Base-by-base conservation (phyloP, 2,888 invertebrate species). In the Ashinkailepas kermadecensis region DNA sequence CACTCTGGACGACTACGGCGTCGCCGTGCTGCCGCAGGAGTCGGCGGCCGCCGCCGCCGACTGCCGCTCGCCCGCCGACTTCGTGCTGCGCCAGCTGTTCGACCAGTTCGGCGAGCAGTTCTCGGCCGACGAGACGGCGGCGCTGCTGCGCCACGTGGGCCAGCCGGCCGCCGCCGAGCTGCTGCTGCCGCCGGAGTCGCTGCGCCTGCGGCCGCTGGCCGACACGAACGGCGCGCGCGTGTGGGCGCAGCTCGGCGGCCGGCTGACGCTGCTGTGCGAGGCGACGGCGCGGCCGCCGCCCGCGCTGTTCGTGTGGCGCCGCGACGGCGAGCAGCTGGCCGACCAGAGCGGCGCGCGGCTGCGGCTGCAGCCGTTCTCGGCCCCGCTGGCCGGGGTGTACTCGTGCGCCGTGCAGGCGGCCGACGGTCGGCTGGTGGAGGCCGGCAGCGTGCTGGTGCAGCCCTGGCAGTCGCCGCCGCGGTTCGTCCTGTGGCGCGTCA, bases 161-260 rank as follows among this genome's bases (percentile, higher is more conserved):
- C 23, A 23, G 58, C 13, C 57, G 23, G 79, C 58, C 4, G 79
- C 58, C 13, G 79, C 79, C 58, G 79, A 58, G 23, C 79, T 57
- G 15, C 58, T 79, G 79, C 58, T 13, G 23, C 79, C 79, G 11
- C 58, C 79, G 13, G 23, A n/a, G 58, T 58, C 79, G 23, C 79
- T 79, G 10, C 13, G 23, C 25, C 23, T 79, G 13, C n/a, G 23
- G 8, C 79, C 79, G n/a, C 59, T 79, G 58, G n/a, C 58, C 23
- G 58, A 23, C 3, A 58, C 79, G 11, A 58, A 59, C 59, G 57
- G 58, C n/a, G 23, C 79, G n/a, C n/a, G 79, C 25, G 58, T 79
- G 13, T 58, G 58, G 59, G 79, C 18, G 79, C 79, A 58, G 58
- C 58, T 79, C 13, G 79, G 58, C n/a, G 79, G 79, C n/a, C 58